phyloP scores from a whole-genome alignment of 2,888 invertebrate species.

The Terebella lapidaria region DNA sequence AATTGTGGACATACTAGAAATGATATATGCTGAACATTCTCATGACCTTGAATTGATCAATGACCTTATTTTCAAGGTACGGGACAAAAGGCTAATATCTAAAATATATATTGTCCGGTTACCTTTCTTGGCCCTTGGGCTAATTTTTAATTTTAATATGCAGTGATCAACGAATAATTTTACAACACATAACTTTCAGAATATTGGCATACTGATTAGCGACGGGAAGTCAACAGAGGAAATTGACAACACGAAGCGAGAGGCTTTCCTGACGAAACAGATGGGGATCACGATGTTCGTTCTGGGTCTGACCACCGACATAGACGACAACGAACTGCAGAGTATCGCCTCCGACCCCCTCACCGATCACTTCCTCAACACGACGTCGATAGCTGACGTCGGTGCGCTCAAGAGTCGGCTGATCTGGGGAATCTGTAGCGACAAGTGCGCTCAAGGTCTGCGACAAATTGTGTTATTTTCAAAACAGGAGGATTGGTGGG shows the following conservation, averaged over 20 bases:
- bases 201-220: not conserved
- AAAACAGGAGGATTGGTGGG: no score
- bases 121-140: no score
- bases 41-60: no score
- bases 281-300: conserved; percentile 4
- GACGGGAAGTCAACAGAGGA: conserved; percentile 2
- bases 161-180: no score
- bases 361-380: not conserved
- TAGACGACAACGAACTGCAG: not conserved
- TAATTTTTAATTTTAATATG: no score
- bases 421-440: not conserved
- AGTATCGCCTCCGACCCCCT: not conserved
- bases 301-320: conserved; percentile 2
- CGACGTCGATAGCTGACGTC: not conserved
- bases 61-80: no score
- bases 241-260: not conserved
- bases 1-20: no score
- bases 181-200: no score
- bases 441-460: not conserved
- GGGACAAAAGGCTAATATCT: no score
- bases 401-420: not conserved
- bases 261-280: not conserved
- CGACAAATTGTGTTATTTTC: no score
- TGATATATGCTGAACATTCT: no score
- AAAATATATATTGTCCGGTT: no score